Evolutionary conservation across 1,140 invertebrate genomes (phyloP).

Genomic region (Ctenoplectra terminalis): DNA sequence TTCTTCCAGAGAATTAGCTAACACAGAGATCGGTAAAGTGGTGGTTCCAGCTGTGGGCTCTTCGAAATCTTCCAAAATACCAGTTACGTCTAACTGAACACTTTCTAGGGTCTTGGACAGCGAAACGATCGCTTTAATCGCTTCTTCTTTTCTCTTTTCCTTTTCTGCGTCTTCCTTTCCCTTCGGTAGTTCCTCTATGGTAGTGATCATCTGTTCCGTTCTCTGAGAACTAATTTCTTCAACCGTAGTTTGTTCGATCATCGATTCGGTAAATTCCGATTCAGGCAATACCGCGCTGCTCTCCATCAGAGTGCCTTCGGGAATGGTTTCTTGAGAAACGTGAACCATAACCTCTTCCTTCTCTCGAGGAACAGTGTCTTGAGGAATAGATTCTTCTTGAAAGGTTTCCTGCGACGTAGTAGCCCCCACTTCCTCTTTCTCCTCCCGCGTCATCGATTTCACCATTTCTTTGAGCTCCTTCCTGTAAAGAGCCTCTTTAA

Average conservation of each 20-base stretch:
- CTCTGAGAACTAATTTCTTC: slow-evolving; percentile 41
- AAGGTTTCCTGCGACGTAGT: slow-evolving; percentile 42
- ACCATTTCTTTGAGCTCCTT: slow-evolving; percentile 64
- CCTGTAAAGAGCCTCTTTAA: slow-evolving; percentile 62
- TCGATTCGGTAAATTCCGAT: not conserved
- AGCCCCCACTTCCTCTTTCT: slow-evolving; percentile 27
- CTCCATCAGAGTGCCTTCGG: slow-evolving; percentile 41
- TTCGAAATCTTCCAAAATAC: slow-evolving; percentile 73
- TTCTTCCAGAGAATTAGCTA: slow-evolving; percentile 68
- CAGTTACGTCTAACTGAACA: slow-evolving; percentile 67
- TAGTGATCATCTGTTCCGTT: slow-evolving; percentile 11
- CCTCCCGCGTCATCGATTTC: slow-evolving; percentile 39
- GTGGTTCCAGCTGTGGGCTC: slow-evolving; percentile 57
- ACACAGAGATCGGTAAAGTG: slow-evolving; percentile 54
- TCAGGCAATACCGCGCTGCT: slow-evolving; percentile 3
- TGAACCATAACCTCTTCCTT: not conserved
- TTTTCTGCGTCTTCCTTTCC: not conserved
- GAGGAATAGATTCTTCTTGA: not conserved
- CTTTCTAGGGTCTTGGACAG: slow-evolving; percentile 56
- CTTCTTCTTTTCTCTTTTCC: not conserved
- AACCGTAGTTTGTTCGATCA: slow-evolving; percentile 23
- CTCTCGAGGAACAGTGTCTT: not conserved
- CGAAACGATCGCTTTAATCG: not conserved
- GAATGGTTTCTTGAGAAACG: slow-evolving; percentile 32
- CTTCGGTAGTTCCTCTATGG: slow-evolving; percentile 19